phyloP scores from a whole-genome alignment of 1,140 invertebrate species.

The Pseudoatta argentina region DNA sequence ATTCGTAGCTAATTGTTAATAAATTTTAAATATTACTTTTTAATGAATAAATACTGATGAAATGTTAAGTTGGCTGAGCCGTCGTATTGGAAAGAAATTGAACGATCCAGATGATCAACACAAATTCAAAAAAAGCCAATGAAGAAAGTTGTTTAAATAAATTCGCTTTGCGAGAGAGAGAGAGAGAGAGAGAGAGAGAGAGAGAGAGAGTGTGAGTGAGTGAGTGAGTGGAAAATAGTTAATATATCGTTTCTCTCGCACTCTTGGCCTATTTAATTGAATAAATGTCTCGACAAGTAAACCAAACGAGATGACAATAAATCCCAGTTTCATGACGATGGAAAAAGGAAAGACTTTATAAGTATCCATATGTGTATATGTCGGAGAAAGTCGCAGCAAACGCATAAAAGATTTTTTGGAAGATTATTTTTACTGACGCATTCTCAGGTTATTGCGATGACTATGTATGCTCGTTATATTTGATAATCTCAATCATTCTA shows the following conservation, averaged over 20 bases:
- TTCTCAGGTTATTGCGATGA: background rate
- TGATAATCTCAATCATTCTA: background rate
- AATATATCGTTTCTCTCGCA: slow-evolving; percentile 40
- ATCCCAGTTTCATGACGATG: background rate
- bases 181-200: too few relatives aligned
- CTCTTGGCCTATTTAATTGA: background rate
- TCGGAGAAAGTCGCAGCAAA: background rate
- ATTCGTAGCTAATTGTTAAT: background rate
- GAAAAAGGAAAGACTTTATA: background rate
- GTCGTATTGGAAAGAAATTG: background rate
- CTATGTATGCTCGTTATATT: background rate
- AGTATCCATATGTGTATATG: background rate
- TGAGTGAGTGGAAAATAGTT: background rate
- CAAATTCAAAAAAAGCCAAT: background rate
- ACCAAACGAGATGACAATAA: slow-evolving; percentile 18
- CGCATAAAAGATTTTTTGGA: background rate
- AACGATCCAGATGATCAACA: background rate
- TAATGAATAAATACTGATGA: background rate
- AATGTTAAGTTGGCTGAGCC: background rate
- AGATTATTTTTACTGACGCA: background rate
- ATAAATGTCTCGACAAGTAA: slow-evolving; percentile 23
- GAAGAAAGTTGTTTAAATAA: slow-evolving; percentile 65
- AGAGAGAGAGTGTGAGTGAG: background rate
- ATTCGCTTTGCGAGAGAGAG: background rate
- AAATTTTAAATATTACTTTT: slow-evolving; percentile 29